Evolutionary conservation across 2,888 invertebrate genomes (phyloP), one percentile per base, ranked within the genome.

Genomic region (Scaptomyza parva): DNA sequence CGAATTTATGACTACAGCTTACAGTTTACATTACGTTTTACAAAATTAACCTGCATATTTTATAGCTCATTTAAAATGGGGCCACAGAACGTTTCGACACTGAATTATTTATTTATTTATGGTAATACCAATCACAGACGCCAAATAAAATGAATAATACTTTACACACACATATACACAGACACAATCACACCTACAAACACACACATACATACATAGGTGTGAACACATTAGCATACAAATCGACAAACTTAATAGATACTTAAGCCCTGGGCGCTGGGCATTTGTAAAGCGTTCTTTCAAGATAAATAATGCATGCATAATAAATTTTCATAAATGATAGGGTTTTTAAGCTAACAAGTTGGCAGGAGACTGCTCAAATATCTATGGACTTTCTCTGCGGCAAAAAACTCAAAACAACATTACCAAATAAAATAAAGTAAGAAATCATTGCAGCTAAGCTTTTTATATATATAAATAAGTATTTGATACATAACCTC

Each of bases 21-120:
- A n/a, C n/a, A n/a, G 60, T 30, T 30, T 30, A 4, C 30, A 14
- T 33, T 44, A 62, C 55, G 53, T 33, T 63, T 54, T 76, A 60
- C 24, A 52, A 77, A 79, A 75, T 79, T 59, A 77, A 77, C 74
- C 65, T 69, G 60, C 71, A 71, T 71, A 71, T 77, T 80, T 76
- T 62, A 64, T 70, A 78, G 68, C 68, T 70, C 76, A 78, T 78
- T 78, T 76, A 52, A 75, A 76, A 54, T 62, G 58, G 64, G 64
- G 52, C 78, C 77, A 62, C 77, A 73, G 78, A 80, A 63, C 64
- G 64, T 64, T 78, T 76, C 78, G 67, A 65, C 77, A 77, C 77
- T 63, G 70, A 72, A 82, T 70, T 69, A 82, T 82, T 69, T 79
- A 83, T 85, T 70, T 69, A 82, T 82, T 69, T 79, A 83, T 85